These are phyloP conservation scores for Pipistrellus pygmaeus DNA, from an alignment of 2,797 vertebrate species.

Conservation along the genomic window DNA sequence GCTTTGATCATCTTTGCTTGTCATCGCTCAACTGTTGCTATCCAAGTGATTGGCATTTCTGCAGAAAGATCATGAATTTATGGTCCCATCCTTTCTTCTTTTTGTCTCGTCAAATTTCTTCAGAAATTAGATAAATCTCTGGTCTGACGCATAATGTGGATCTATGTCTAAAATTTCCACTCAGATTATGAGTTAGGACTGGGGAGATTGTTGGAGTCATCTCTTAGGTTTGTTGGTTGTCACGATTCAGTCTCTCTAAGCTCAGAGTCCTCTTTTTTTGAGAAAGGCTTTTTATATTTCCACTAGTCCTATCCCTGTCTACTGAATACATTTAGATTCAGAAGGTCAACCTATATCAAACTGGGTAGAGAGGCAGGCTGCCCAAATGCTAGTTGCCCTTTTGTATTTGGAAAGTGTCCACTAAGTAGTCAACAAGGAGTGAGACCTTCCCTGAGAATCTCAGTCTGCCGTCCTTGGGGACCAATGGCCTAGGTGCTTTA, in stretches of 20 bases:
- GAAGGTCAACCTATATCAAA: background rate
- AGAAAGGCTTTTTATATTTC: conserved; percentile 14
- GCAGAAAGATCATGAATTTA: background rate
- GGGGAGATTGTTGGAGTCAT: background rate
- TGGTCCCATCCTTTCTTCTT: background rate
- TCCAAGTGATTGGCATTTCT: background rate
- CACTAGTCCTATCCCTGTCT: background rate
- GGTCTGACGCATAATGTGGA: background rate
- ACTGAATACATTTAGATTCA: background rate
- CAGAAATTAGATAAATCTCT: background rate
- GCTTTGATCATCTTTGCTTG: background rate
- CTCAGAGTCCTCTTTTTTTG: background rate
- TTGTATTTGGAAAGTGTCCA: background rate
- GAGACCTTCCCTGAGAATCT: background rate
- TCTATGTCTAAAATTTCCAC: background rate
- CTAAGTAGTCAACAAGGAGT: background rate
- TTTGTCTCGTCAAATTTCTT: background rate
- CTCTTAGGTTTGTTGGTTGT: background rate
- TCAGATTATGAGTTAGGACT: background rate
- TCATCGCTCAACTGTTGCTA: background rate
- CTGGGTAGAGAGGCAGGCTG: background rate
- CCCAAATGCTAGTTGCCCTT: background rate
- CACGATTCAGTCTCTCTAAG: background rate
- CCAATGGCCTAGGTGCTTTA: background rate
- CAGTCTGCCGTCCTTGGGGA: background rate